These are phyloP conservation scores for Camponotus fellah DNA, from an alignment of 2,888 invertebrate genomes.

Conservation along the genomic window DNA sequence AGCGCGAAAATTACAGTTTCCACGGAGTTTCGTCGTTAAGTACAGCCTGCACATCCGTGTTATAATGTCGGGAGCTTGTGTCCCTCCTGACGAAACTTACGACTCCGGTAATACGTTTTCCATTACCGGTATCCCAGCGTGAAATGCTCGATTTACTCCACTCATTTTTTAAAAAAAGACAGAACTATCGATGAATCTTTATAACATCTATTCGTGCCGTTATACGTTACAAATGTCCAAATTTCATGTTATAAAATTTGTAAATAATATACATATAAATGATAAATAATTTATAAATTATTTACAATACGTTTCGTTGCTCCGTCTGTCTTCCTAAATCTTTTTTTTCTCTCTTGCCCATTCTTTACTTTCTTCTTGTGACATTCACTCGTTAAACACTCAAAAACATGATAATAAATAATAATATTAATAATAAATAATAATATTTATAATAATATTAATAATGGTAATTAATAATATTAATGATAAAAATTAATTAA, in stretches of 20 bases:
- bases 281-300: background rate
- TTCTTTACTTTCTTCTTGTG: too few relatives aligned
- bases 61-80: constrained; percentile 80
- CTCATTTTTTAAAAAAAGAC: constrained; percentile 31
- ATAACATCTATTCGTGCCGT: background rate
- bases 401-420: too few relatives aligned
- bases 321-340: background rate
- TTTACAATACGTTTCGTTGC: background rate
- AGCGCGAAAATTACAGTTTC: constrained; percentile 83
- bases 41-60: constrained; percentile 84
- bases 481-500: too few relatives aligned
- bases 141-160: constrained; percentile 69
- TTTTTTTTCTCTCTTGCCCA: too few relatives aligned
- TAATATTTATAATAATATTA: too few relatives aligned
- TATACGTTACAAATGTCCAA: background rate
- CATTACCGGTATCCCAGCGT: constrained; percentile 78
- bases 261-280: constrained; percentile 9
- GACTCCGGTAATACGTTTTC: constrained; percentile 83
- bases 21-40: constrained; percentile 84
- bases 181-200: background rate
- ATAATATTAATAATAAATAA: too few relatives aligned
- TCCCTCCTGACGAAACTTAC: constrained; percentile 80
- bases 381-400: too few relatives aligned
- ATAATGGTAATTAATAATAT: too few relatives aligned
- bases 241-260: background rate